Evolutionary conservation across 2,888 invertebrate genomes (phyloP).

Genomic region (Plebejus melissa): DNA sequence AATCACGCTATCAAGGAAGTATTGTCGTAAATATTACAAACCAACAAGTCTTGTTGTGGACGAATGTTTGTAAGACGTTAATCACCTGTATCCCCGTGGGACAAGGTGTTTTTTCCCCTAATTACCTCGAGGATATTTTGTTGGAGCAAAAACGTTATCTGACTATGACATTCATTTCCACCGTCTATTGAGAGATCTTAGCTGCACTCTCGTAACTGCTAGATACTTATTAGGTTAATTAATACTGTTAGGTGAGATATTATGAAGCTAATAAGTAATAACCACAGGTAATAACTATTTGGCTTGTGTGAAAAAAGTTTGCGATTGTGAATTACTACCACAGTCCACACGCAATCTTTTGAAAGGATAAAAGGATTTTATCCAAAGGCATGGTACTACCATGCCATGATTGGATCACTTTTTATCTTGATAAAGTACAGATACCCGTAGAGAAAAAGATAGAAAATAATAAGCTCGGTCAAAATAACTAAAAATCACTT

Average conservation of each 20-base stretch:
- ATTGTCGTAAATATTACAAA: conserved; percentile 8
- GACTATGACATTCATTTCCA: conserved; percentile 44
- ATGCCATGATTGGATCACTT: no score
- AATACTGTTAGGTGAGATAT: background rate
- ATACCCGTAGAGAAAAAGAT: no score
- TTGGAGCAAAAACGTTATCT: conserved; percentile 55
- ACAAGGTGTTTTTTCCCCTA: conserved; percentile 50
- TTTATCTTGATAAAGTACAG: no score
- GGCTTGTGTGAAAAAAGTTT: no score
- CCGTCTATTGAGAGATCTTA: conserved; percentile 41
- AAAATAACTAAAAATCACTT: no score
- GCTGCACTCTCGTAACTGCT: background rate
- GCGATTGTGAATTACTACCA: no score
- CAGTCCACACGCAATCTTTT: no score
- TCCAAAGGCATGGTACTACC: no score
- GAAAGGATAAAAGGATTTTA: no score
- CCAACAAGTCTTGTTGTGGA: conserved; percentile 35
- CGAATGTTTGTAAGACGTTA: conserved; percentile 52
- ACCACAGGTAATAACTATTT: no score
- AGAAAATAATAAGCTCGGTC: no score
- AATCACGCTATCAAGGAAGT: background rate
- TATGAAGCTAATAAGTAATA: no score
- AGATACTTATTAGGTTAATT: background rate
- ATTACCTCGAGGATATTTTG: conserved; percentile 61
- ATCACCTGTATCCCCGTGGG: conserved; percentile 49